Evolutionary conservation across 2,797 vertebrate species (phyloP).

Genomic region (Lacerta bilineata): DNA sequence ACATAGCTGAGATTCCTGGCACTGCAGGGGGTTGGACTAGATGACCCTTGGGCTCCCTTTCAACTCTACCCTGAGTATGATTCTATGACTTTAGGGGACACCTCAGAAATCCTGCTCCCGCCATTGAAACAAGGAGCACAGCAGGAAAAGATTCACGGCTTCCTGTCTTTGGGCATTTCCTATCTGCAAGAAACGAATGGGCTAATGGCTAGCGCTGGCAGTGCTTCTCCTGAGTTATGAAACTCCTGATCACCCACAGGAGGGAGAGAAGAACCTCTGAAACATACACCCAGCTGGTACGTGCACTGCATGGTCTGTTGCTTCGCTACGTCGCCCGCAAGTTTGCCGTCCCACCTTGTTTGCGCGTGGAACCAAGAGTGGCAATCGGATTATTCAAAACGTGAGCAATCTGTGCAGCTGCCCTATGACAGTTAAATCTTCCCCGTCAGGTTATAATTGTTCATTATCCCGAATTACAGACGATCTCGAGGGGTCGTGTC

Average conservation of each 20-base stretch:
- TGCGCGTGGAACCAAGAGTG: not conserved
- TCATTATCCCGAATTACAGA: slow-evolving; percentile 55
- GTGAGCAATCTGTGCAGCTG: slow-evolving; percentile 14
- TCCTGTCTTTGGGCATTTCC: not conserved
- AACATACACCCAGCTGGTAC: not conserved
- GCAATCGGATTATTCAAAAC: slow-evolving; percentile 39
- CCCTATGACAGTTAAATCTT: slow-evolving; percentile 41
- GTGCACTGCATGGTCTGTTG: not conserved
- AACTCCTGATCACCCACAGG: not conserved
- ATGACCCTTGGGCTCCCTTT: no score
- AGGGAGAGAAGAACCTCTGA: not conserved
- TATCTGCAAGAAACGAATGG: not conserved
- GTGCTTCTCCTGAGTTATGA: not conserved
- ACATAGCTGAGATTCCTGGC: no score
- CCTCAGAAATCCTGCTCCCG: not conserved
- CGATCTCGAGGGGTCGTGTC: slow-evolving; percentile 17
- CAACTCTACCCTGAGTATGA: no score
- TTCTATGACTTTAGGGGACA: no score
- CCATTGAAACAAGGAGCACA: not conserved
- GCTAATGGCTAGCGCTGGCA: not conserved
- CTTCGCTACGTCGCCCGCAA: not conserved
- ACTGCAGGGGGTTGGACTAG: no score
- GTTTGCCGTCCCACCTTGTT: not conserved
- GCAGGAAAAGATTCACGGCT: not conserved
- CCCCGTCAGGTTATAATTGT: slow-evolving; percentile 48